Percentiles rank a stretch among this genome's conserved stretches.
Conservation (phyloP, 2,888 invertebrate species). For the Oligia strigilis region DNA sequence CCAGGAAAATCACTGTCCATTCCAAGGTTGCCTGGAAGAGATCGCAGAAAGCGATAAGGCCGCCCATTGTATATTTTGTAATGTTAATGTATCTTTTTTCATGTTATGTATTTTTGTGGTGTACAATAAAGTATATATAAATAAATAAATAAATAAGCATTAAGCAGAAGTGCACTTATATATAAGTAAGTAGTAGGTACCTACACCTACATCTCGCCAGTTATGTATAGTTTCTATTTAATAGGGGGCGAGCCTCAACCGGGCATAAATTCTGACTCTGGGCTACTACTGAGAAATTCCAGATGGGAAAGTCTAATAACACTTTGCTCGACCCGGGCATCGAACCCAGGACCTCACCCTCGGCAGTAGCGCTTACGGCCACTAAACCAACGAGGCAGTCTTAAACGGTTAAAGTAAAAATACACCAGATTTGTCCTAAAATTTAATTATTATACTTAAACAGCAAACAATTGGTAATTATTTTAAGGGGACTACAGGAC, state of each 20-base stretch:
- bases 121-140: too few species aligned
- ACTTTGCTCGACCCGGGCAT: neutral
- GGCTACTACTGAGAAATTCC: neutral
- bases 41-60: too few species aligned
- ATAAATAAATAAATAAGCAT: too few species aligned
- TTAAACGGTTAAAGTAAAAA: neutral
- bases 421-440: neutral
- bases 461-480: neutral
- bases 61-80: too few species aligned
- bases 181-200: too few species aligned
- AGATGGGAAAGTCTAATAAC: neutral
- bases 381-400: neutral
- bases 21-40: too few species aligned
- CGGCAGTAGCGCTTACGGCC: neutral
- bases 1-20: too few species aligned
- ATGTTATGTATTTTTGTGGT: too few species aligned
- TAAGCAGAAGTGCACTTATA: neutral
- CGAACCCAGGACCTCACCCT: neutral
- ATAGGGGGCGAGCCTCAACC: neutral
- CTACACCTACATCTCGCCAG: neutral
- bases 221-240: neutral
- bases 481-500: neutral
- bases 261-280: neutral
- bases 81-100: too few species aligned
- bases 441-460: constrained; percentile 1